Base-by-base conservation (phyloP, 2,113 vertebrate genomes). In the Mionectes macconnelli region DNA sequence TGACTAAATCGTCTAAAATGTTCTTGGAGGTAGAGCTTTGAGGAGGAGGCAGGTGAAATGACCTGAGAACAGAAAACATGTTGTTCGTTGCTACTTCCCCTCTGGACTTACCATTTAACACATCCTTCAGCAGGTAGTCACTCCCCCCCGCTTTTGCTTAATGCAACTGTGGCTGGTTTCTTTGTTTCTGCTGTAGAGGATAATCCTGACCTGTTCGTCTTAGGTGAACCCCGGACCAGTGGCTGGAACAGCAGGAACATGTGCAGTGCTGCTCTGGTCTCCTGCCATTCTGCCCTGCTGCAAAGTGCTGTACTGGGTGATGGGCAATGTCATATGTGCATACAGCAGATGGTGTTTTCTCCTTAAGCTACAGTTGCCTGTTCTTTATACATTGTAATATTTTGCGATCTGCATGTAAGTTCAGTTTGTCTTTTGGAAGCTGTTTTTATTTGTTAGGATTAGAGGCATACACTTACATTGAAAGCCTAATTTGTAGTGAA, bases 1-100 rank as follows among this genome's bases (percentile, higher is more conserved):
- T 59, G 53, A 74, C 59, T 70, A 67, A 53, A 80, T 77, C 45
- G 59, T 15, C 15, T 33, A 21, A 50, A 74, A 70, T 28, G 17
- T 53, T n/a, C 37, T 42, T 60, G 42, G 30, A 64, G 78, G 37
- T 14, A 56, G 62, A 89, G 28, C 49, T 49, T 17, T 35, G 44
- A 81, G 35, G 40, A 42, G 50, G 59, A 39, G 49, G 12, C 47
- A 23, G 45, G 18, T 3, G 1, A 69, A 92, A 25, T n/a, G 23
- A 55, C 50, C 30, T 78, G 21, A 8, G 44, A 91, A 33, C 23
- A 74, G 47, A 84, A 94, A 81, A 56, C 25, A 3, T 17, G 4
- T 66, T 0, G 0, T 40, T 79, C 0, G 0, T 73, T 59, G 44
- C 45, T 79, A 14, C 68, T 49, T 56, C 2, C 64, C 18, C 23